These are phyloP conservation scores for Lochmaea crataegi DNA, from an alignment of 2,888 invertebrate genomes.

Conservation along the genomic window DNA sequence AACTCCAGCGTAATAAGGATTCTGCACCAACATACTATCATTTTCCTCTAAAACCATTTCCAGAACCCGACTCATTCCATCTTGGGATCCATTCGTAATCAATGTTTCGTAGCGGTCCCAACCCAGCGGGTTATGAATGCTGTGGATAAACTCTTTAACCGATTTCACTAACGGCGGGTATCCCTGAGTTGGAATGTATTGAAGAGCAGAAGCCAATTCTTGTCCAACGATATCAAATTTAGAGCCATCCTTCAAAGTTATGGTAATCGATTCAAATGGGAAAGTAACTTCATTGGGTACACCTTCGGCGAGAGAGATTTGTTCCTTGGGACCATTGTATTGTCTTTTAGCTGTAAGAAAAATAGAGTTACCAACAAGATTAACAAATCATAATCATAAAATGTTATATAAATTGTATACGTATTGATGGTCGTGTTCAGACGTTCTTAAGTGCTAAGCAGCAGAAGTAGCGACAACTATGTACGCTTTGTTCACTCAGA, in stretches of 20 bases:
- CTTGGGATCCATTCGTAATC: conserved; percentile 81
- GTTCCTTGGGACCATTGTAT: conserved; percentile 65
- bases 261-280: conserved; percentile 73
- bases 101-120: conserved; percentile 73
- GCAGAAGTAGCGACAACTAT: too few species aligned
- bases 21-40: conserved; percentile 77
- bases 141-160: conserved; percentile 73
- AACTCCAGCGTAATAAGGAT: conserved; percentile 79
- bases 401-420: too few species aligned
- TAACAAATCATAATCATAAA: background rate
- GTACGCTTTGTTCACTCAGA: too few species aligned
- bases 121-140: conserved; percentile 75
- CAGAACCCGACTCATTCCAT: conserved; percentile 79
- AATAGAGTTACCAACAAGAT: background rate
- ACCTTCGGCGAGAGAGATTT: conserved; percentile 77
- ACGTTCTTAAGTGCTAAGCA: too few species aligned
- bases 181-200: conserved; percentile 82
- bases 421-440: too few species aligned
- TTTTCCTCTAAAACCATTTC: conserved; percentile 78
- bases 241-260: conserved; percentile 70
- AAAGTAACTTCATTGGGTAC: conserved; percentile 81
- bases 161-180: conserved; percentile 70
- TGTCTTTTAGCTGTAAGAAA: conserved; percentile 66
- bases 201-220: conserved; percentile 74
- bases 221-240: conserved; percentile 69